These are phyloP conservation scores for Apeltes quadracus DNA, from an alignment of 2,113 vertebrate species.

Conservation along the genomic window DNA sequence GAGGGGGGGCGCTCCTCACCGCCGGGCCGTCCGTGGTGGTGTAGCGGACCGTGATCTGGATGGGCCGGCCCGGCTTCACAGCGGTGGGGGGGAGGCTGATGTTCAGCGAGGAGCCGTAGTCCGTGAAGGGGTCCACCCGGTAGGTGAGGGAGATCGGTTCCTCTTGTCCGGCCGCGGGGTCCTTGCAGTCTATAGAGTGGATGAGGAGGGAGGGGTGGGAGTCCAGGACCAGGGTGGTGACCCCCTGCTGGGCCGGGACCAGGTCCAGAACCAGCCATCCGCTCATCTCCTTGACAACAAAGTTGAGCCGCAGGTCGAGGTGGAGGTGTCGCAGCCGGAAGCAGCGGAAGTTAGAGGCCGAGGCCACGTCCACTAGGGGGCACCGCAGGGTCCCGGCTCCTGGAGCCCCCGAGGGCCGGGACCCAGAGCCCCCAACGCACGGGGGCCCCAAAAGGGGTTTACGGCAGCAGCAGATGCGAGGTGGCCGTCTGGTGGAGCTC, in stretches of 20 bases:
- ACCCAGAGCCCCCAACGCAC: conserved; percentile 55
- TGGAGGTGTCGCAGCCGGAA: conserved; percentile 89
- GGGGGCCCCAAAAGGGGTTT: conserved; percentile 75
- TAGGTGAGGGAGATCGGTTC: conserved; percentile 77
- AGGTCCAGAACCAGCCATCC: conserved; percentile 90
- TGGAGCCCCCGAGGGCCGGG: not conserved
- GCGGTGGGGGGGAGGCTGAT: conserved; percentile 82
- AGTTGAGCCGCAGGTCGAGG: conserved; percentile 84
- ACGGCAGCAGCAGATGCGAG: conserved; percentile 89
- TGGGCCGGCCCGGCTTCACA: conserved; percentile 78
- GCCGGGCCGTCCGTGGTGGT: conserved; percentile 91
- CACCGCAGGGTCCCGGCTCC: conserved; percentile 28
- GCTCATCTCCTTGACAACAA: conserved; percentile 87
- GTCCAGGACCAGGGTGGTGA: conserved; percentile 86
- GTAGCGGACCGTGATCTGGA: conserved; percentile 91
- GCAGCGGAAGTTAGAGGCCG: conserved; percentile 87
- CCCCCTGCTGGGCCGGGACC: conserved; percentile 75
- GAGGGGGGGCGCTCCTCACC: conserved; percentile 71
- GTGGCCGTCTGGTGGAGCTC: conserved; percentile 63
- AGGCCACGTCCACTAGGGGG: conserved; percentile 85
- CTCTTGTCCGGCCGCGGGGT: conserved; percentile 36
- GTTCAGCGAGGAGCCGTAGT: conserved; percentile 90
- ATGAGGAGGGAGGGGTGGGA: conserved; percentile 86
- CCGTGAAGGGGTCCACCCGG: conserved; percentile 89
- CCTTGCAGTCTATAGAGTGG: conserved; percentile 83